phyloP scores from a whole-genome alignment of 2,113 vertebrate genomes.

The Ploceus nigricollis region DNA sequence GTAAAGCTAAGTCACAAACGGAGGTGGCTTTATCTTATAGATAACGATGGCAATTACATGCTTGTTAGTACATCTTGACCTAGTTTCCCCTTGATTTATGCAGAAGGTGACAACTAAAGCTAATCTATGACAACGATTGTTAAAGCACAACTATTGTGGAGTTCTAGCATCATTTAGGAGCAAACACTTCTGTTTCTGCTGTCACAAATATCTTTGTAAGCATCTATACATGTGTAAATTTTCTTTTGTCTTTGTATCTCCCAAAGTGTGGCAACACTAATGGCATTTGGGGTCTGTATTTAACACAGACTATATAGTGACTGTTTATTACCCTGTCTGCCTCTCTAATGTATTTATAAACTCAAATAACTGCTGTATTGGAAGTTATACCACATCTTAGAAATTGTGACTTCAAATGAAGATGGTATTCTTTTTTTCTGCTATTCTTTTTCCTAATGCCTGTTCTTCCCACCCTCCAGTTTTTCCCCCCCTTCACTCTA shows the following conservation, averaged over 20 bases:
- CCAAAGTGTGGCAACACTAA: neutral
- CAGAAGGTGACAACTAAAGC: neutral
- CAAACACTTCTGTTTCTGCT: neutral
- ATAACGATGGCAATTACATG: neutral
- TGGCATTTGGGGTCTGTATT: neutral
- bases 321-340: neutral
- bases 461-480: accelerated
- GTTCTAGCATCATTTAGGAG: neutral
- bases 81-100: conserved; percentile 21
- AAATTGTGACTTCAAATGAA: neutral
- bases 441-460: neutral
- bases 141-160: neutral
- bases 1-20: neutral
- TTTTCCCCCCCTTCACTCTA: neutral
- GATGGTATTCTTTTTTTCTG: neutral
- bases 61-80: conserved; percentile 29
- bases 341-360: neutral
- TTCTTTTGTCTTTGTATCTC: neutral
- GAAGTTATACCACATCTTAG: neutral
- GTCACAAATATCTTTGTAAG: neutral
- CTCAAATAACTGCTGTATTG: neutral
- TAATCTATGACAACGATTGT: neutral
- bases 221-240: neutral
- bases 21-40: neutral
- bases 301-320: neutral